Conservation (phyloP, 2,113 vertebrate species). For the Setophaga petechia region DNA sequence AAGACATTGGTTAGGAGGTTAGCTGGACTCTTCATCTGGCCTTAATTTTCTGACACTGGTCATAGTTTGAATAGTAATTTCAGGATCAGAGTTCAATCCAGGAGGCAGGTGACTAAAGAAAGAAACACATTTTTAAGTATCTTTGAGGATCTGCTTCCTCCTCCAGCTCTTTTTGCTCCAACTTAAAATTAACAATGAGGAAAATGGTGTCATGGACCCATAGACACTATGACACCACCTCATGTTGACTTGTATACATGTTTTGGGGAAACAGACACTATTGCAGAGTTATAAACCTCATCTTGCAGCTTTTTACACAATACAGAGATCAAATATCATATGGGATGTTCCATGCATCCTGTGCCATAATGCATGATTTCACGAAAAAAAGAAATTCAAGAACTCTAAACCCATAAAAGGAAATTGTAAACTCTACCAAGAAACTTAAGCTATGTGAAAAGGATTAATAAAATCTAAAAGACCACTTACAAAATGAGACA, state of each 20-base stretch:
- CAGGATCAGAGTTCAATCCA: neutral
- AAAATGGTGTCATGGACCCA: neutral
- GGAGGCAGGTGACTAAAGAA: neutral
- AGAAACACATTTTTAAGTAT: neutral
- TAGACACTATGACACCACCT: neutral
- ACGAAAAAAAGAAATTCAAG: neutral
- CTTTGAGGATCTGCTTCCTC: neutral
- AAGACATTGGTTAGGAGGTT: neutral
- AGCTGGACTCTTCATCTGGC: neutral
- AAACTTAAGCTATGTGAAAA: neutral
- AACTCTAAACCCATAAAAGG: neutral
- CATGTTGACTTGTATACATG: rapidly evolving
- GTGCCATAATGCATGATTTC: neutral
- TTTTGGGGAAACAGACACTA: neutral
- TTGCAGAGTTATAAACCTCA: neutral
- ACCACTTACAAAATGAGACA: neutral
- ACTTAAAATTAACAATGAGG: neutral
- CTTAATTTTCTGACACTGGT: neutral
- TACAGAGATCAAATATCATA: neutral
- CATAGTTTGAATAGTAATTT: neutral
- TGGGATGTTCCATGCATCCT: rapidly evolving
- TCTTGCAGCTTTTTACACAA: neutral
- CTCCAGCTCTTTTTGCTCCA: neutral
- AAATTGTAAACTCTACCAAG: neutral
- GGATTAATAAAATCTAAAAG: neutral